phyloP scores from a whole-genome alignment of 2,888 invertebrate genomes.

The Tetanocera ferruginea region DNA sequence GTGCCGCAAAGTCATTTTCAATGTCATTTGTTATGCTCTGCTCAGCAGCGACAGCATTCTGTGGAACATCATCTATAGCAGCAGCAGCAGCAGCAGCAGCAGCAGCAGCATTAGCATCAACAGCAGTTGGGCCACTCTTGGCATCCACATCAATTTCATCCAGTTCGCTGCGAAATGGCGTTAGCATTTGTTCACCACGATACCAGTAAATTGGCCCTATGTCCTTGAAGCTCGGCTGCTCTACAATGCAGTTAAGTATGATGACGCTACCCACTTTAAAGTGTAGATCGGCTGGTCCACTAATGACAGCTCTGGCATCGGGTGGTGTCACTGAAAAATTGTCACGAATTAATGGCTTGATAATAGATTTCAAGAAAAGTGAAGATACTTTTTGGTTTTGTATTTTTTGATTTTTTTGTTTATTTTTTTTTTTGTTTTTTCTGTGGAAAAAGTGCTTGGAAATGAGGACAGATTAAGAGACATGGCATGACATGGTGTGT shows the following conservation, averaged over 20 bases:
- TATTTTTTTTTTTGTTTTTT: background rate
- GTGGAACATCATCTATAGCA: background rate
- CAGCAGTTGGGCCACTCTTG: background rate
- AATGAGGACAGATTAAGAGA: too few species aligned
- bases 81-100: conserved; percentile 37
- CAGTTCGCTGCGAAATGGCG: conserved; percentile 60
- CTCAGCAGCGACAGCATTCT: conserved; percentile 23
- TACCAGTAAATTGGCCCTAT: conserved; percentile 81
- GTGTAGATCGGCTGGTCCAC: conserved; percentile 78
- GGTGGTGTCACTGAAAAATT: conserved; percentile 65
- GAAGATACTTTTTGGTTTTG: background rate
- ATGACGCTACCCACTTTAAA: conserved; percentile 82
- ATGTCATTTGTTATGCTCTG: conserved; percentile 57
- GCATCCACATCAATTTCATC: conserved; percentile 52
- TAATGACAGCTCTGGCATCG: conserved; percentile 79
- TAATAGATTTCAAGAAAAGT: background rate
- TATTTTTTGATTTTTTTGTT: background rate
- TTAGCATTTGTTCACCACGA: conserved; percentile 71
- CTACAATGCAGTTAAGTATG: conserved; percentile 79
- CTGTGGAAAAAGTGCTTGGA: too few species aligned
- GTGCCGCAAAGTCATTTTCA: conserved; percentile 61
- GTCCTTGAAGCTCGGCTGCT: conserved; percentile 77
- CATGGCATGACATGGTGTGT: too few species aligned
- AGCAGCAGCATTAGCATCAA: conserved; percentile 12
- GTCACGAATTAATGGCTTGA: conserved; percentile 10